Base-by-base conservation (phyloP, 2,113 vertebrate genomes). In the Bucco capensis region DNA sequence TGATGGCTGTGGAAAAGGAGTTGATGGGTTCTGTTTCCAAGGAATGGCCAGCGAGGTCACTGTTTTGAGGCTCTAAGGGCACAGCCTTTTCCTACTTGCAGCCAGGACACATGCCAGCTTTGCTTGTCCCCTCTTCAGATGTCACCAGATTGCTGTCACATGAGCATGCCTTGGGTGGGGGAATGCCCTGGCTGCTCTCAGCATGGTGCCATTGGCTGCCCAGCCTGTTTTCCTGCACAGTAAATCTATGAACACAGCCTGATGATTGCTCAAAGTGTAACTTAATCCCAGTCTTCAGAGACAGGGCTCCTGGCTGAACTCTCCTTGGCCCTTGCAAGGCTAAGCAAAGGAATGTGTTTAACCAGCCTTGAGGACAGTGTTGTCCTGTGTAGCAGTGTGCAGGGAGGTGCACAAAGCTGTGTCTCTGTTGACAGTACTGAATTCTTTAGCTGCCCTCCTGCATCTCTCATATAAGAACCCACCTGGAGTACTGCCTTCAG, bases 301-400 rank as follows among this genome's bases (percentile, higher is more conserved):
- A 74, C 40, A 3, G 27, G 56, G 65, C 56, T 89, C 57, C 49
- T 75, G 82, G 57, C 82, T 94, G 82, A 94, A 37, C 78, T 60
- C 40, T 67, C 30, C 82, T 46, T 89, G 42, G 11, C 65, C 74
- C 81, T 60, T 21, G 49, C 57, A 49, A 27, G 42, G 56, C 57
- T 37, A 74, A 82, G 82, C 46, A 54, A 67, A 82, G 53, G n/a
- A 37, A 3, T 33, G 80, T 58, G 24, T 46, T 69, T 66, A 73
- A 25, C 2, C 60, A 42, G 57, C 57, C 78, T 37, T 18, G 60
- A 74, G n/a, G 42, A 11, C 37, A 46, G 57, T 5, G 1, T 58
- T 64, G 47, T 12, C n/a, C 33, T 0, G 0, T 11, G 27, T 18
- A 56, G 82, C 13, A 6, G 21, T 0, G 2, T 30, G 27, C 28